Conservation (phyloP, 2,888 invertebrate species). For the Eupithecia inturbata region DNA sequence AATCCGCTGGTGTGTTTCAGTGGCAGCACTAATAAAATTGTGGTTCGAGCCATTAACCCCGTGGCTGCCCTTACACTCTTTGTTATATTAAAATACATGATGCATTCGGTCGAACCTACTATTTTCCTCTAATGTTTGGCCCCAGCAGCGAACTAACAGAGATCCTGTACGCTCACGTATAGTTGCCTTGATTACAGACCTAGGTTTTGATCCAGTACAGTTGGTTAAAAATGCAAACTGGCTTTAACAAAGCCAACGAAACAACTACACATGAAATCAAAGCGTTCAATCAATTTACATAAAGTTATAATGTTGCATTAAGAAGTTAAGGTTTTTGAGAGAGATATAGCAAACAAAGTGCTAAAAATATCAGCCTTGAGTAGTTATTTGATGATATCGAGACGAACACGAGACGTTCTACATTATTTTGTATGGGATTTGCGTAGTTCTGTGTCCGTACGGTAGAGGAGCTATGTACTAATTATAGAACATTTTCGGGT, state of each 20-base stretch:
- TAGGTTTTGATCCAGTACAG: neutral
- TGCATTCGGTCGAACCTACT: neutral
- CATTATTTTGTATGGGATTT: too few species aligned
- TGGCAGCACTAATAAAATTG: conserved; percentile 56
- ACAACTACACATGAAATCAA: too few species aligned
- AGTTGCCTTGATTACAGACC: neutral
- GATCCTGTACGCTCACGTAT: neutral
- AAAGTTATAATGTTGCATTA: neutral
- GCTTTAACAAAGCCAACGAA: too few species aligned
- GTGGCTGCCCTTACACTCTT: conserved; percentile 49
- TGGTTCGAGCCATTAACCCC: conserved; percentile 62
- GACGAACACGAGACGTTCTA: too few species aligned
- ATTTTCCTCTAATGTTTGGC: neutral
- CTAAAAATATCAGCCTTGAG: neutral
- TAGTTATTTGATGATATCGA: too few species aligned
- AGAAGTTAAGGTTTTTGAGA: neutral
- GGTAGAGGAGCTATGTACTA: too few species aligned
- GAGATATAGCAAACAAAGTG: neutral
- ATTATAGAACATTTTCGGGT: too few species aligned
- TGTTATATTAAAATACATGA: conserved; percentile 43
- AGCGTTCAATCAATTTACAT: neutral
- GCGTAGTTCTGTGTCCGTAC: too few species aligned
- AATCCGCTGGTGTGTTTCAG: conserved; percentile 39
- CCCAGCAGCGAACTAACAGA: neutral
- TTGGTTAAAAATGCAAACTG: too few species aligned